These are phyloP conservation scores for Ypsolopha scabrella DNA, from an alignment of 2,888 invertebrate species.

Conservation along the genomic window DNA sequence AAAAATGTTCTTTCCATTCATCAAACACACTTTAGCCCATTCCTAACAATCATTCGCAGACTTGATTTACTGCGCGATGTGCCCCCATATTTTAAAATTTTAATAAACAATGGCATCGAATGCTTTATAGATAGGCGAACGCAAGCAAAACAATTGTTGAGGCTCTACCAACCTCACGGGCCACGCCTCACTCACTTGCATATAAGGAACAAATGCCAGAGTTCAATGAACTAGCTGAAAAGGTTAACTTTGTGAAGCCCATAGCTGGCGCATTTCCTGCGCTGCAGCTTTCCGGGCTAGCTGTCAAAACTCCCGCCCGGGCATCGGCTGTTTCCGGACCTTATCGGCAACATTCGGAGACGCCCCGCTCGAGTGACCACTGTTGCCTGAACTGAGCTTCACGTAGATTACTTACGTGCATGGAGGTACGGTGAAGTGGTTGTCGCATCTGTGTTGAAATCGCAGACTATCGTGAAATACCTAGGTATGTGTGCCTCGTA, in stretches of 20 bases:
- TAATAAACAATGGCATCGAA: not conserved
- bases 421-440: conserved; percentile 3
- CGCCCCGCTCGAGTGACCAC: conserved; percentile 28
- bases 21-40: too few species aligned
- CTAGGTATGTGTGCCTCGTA: conserved; percentile 41
- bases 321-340: conserved; percentile 43
- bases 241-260: not conserved
- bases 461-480: not conserved
- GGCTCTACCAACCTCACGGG: not conserved
- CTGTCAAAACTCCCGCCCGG: conserved; percentile 48
- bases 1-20: too few species aligned
- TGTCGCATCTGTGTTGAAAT: conserved; percentile 20
- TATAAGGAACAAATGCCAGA: not conserved
- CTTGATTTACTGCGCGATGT: not conserved
- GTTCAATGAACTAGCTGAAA: not conserved
- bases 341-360: conserved; percentile 31
- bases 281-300: conserved; percentile 52
- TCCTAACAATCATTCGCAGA: not conserved
- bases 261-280: conserved; percentile 25
- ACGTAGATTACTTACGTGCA: too few species aligned
- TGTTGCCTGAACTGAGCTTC: conserved; percentile 25
- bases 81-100: not conserved
- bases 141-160: not conserved
- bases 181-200: not conserved
- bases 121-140: not conserved